Evolutionary conservation across 1,140 invertebrate species (phyloP).

Genomic region (Idris sp.): DNA sequence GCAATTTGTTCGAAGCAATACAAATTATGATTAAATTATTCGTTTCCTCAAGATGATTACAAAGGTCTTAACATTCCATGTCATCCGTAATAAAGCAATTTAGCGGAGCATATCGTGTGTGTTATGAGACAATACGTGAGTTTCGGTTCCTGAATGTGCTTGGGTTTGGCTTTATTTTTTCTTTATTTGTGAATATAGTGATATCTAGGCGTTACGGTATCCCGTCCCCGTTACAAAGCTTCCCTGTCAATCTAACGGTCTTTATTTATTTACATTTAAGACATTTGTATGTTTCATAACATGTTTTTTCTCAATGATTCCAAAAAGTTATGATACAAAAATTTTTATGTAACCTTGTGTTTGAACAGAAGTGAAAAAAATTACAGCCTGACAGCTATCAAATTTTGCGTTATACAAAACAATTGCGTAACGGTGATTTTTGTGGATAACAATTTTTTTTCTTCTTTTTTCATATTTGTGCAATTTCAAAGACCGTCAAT

Average conservation of each 20-base stretch:
- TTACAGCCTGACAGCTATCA: too few relatives aligned
- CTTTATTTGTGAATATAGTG: too few relatives aligned
- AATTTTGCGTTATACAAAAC: too few relatives aligned
- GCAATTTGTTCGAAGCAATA: conserved; percentile 1
- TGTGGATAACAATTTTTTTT: too few relatives aligned
- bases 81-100: conserved; percentile 28
- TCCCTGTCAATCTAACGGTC: conserved; percentile 37
- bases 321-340: too few relatives aligned
- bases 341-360: too few relatives aligned
- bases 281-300: too few relatives aligned
- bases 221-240: conserved; percentile 42
- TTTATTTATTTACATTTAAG: too few relatives aligned
- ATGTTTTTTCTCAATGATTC: too few relatives aligned
- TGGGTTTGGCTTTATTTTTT: too few relatives aligned
- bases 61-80: conserved; percentile 20
- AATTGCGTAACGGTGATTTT: conserved; percentile 22
- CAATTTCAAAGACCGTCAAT: conserved; percentile 24
- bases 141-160: conserved; percentile 22
- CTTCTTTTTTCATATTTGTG: conserved; percentile 11
- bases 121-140: neutral
- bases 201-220: conserved; percentile 52
- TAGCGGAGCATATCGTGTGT: conserved; percentile 16
- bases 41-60: conserved; percentile 28
- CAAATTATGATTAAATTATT: conserved; percentile 13
- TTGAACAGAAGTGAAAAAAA: too few relatives aligned